Evolutionary conservation across 2,888 invertebrate genomes (phyloP).

Genomic region (Pyrrhia umbra): DNA sequence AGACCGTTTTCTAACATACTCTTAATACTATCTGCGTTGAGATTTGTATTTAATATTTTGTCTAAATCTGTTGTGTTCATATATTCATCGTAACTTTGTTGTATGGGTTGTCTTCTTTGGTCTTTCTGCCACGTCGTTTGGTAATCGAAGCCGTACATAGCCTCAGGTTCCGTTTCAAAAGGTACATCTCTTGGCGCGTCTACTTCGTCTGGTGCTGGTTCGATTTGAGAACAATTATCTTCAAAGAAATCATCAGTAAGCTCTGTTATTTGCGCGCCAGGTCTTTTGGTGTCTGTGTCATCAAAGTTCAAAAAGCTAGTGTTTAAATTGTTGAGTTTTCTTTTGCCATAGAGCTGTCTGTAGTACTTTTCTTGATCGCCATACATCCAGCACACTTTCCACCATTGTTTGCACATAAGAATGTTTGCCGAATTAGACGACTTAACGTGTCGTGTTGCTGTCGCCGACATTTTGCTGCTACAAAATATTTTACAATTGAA

Average conservation of each 20-base stretch:
- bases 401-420: slow-evolving; percentile 96
- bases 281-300: slow-evolving; percentile 79
- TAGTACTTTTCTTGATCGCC: slow-evolving; percentile 96
- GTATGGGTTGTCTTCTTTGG: slow-evolving; percentile 88
- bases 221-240: slow-evolving; percentile 77
- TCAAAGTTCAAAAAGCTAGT: slow-evolving; percentile 79
- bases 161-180: slow-evolving; percentile 80
- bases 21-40: slow-evolving; percentile 82
- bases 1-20: slow-evolving; percentile 85
- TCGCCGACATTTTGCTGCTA: slow-evolving; percentile 82
- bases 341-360: slow-evolving; percentile 93
- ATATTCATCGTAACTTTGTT: slow-evolving; percentile 82
- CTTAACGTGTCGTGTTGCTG: slow-evolving; percentile 88
- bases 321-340: slow-evolving; percentile 84
- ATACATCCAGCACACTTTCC: slow-evolving; percentile 97
- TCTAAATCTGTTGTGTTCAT: slow-evolving; percentile 82
- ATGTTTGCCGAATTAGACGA: slow-evolving; percentile 92
- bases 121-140: slow-evolving; percentile 85
- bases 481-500: slow-evolving; percentile 41
- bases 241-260: slow-evolving; percentile 87
- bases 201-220: slow-evolving; percentile 84
- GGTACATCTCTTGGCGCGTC: slow-evolving; percentile 64
- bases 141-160: slow-evolving; percentile 82
- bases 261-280: slow-evolving; percentile 88
- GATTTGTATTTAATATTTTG: slow-evolving; percentile 74